Base-by-base conservation (phyloP, 2,113 vertebrate species). In the Grus americana region DNA sequence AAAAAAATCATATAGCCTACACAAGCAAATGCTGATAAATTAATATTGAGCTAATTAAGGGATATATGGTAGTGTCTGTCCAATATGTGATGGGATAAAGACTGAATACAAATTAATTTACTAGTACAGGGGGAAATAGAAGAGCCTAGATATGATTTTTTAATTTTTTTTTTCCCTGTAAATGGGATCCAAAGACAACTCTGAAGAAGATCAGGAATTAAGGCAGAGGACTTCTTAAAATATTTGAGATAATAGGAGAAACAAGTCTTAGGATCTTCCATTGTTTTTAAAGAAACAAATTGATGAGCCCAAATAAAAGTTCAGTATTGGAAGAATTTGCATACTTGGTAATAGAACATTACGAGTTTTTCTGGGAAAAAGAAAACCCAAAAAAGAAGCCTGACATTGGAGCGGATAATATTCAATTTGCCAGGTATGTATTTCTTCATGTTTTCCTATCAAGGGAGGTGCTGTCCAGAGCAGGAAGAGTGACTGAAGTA, bases 121-220 rank as follows among this genome's bases (percentile, higher is more conserved):
- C 4, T 55, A 46, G 9, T 57, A 61, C 3, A 9, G 21, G 4
- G 8, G 34, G 30, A 86, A 93, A 76, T 44, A 61, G 9, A 73
- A 90, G 10, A 49, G 4, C 38, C 24, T 82, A 38, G 15, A 29
- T 49, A n/a, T 13, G 19, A 10, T 63, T 22, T 23, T 4, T 3
- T 11, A 38, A 8, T 0, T 6, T 16, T 7, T 13, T 7, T 16
- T 12, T 27, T 40, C 6, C 6, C 17, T 73, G 4, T 46, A 57
- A 86, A 52, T 73, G 4, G 1, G 10, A 40, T 73, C 1, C 40
- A 86, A 75, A 88, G 80, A 15, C 7, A 22, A 75, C 27, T 62
- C 23, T 70, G 10, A 19, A 86, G 40, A 49, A 83, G 14, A 49
- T 54, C 32, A 78, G 17, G 12, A 88, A 49, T 6, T 50, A 65